These are phyloP conservation scores for Hecatera dysodea DNA, from an alignment of 2,888 invertebrate species.

Conservation along the genomic window DNA sequence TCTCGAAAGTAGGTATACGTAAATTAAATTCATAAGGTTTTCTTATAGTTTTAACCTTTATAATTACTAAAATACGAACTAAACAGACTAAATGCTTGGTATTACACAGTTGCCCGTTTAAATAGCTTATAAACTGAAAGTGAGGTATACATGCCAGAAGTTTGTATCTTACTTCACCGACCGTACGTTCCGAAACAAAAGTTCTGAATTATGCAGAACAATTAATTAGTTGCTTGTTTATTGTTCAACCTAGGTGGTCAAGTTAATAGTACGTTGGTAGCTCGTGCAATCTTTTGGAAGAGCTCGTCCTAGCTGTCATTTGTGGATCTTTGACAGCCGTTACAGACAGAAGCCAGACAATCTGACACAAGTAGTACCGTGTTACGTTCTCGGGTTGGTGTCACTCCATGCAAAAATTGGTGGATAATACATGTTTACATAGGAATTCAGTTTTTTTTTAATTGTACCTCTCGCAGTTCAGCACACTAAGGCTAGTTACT, in stretches of 20 bases:
- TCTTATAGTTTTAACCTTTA: constrained; percentile 12
- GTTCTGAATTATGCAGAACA: constrained; percentile 30
- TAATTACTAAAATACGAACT: background rate
- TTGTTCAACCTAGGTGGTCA: background rate
- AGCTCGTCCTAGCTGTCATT: background rate
- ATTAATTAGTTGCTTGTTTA: constrained; percentile 15
- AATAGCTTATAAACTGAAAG: constrained; percentile 34
- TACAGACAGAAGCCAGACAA: no score
- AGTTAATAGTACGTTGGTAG: background rate
- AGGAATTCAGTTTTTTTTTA: no score
- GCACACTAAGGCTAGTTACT: no score
- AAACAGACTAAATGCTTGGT: background rate
- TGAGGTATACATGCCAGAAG: constrained; percentile 23
- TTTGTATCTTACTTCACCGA: constrained; percentile 20
- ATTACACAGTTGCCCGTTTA: constrained; percentile 1
- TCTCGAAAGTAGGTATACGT: background rate
- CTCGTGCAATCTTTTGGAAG: background rate
- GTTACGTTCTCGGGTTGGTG: no score
- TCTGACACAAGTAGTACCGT: no score
- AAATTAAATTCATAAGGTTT: constrained; percentile 1
- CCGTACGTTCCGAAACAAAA: constrained; percentile 12
- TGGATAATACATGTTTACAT: no score
- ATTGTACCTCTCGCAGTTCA: no score
- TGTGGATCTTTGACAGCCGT: no score
- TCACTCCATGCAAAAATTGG: no score